Evolutionary conservation across 2,113 vertebrate genomes (phyloP), one percentile per base, ranked within the genome.

Genomic region (Campylomormyrus numenius): DNA sequence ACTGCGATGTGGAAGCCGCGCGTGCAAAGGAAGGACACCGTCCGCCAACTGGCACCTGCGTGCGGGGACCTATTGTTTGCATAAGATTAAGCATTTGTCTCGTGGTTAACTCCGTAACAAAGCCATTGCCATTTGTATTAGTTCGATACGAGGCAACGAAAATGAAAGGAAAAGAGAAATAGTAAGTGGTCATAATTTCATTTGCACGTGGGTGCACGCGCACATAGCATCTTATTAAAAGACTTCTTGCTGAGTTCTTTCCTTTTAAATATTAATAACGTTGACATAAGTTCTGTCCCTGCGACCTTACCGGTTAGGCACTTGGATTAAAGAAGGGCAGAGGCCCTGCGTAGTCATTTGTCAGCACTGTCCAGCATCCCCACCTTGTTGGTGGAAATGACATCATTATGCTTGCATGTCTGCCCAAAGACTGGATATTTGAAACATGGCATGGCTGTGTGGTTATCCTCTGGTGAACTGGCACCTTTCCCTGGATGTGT

Each of bases 311-410:
- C 17, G 74, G 15, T 35, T 19, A 80, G 74, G 74, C 13, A 80
- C 74, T 17, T 42, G 74, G 6, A 80, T 80, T 39, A 42, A 42
- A 42, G 35, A 39, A 42, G 74, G 74, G 35, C 35, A 80, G 35
- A 77, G 70, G 31, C 13, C 70, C 74, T 80, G 74, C 39, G 5
- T 35, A 80, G n/a, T 17, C 35, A 35, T 80, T 42, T 42, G 35
- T 80, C 35, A 80, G 74, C 74, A 19, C 74, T 80, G 74, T 39
- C 35, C 74, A 80, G 35, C 35, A 48, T 85, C 83, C 88, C 88
- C 74, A 62, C 90, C 49, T 90, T 90, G 49, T 70, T 86, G 52
- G n/a, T 88, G 90, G 66, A 88, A 90, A 83, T 88, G 35, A 90
- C 52, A 88, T 88, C 90, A 90, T 86, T 70, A 52, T n/a, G 77